Evolutionary conservation across 2,888 invertebrate species (phyloP).

Genomic region (Asteroscopus sphinx): DNA sequence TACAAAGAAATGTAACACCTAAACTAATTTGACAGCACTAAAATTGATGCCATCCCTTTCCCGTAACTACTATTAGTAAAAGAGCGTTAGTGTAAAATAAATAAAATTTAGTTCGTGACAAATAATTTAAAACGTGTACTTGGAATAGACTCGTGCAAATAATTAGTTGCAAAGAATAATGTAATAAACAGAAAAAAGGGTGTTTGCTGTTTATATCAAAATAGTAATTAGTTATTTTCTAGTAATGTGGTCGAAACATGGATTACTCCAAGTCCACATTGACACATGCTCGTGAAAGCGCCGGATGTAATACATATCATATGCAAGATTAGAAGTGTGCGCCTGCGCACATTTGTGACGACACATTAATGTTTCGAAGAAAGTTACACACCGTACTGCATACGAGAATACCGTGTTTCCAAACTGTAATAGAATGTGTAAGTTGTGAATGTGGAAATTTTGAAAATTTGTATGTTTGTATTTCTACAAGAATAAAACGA

Average conservation of each 20-base stretch:
- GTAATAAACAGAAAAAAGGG: no score
- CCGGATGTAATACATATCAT: slow-evolving; percentile 68
- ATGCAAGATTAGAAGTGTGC: slow-evolving; percentile 61
- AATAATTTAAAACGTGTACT: no score
- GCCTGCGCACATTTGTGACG: slow-evolving; percentile 55
- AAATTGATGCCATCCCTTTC: no score
- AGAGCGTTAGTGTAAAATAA: no score
- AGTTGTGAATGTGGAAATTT: not conserved
- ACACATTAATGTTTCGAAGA: slow-evolving; percentile 53
- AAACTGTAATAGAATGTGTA: slow-evolving; percentile 12
- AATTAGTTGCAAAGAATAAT: no score
- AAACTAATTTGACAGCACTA: no score
- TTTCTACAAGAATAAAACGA: not conserved
- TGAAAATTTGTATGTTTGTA: not conserved
- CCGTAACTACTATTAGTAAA: no score
- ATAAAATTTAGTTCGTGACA: no score
- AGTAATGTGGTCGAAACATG: slow-evolving; percentile 30
- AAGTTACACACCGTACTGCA: slow-evolving; percentile 38
- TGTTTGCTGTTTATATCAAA: not conserved
- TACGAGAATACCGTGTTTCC: slow-evolving; percentile 14
- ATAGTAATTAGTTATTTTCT: not conserved
- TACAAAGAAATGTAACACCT: no score
- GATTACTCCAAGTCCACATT: slow-evolving; percentile 54
- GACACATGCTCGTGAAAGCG: slow-evolving; percentile 67
- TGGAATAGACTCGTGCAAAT: no score